These are phyloP conservation scores for Actinernus sp. DNA, from an alignment of 92 coral and sea anemone species.

Conservation along the genomic window DNA sequence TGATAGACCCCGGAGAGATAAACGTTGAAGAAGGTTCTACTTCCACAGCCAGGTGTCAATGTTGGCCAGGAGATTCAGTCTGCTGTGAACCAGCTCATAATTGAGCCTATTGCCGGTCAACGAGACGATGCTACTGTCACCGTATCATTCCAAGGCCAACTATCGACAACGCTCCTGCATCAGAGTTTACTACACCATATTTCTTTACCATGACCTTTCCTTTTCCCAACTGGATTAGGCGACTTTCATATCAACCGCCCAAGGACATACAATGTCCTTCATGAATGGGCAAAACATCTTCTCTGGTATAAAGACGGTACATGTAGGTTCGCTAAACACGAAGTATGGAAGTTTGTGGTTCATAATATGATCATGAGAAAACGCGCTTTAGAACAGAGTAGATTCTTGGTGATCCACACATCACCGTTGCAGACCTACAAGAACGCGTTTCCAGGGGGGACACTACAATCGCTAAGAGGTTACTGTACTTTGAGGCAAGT, in stretches of 20 bases:
- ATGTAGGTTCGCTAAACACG: background rate
- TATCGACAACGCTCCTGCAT: too few relatives aligned
- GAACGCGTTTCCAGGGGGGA: slow-evolving; percentile 23
- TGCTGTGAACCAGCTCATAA: background rate
- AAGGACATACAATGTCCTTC: background rate
- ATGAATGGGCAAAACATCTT: background rate
- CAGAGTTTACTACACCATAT: background rate
- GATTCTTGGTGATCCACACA: slow-evolving; percentile 43
- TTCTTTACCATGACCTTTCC: background rate
- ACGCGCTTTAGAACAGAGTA: slow-evolving; percentile 23
- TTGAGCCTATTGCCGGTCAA: background rate
- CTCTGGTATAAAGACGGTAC: background rate
- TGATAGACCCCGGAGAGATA: background rate
- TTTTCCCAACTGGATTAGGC: background rate
- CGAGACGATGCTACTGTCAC: background rate
- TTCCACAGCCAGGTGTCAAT: background rate
- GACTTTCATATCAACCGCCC: background rate
- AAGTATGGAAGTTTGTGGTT: slow-evolving; percentile 39
- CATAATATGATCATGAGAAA: slow-evolving; percentile 47
- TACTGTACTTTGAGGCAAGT: slow-evolving; percentile 15
- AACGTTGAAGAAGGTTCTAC: background rate
- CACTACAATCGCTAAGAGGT: slow-evolving; percentile 16
- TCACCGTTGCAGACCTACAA: slow-evolving; percentile 32
- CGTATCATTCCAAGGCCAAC: too few relatives aligned
- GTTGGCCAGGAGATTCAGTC: background rate